Evolutionary conservation across 2,797 vertebrate species (phyloP).

Genomic region (Lepidocolaptes lacrymiger): DNA sequence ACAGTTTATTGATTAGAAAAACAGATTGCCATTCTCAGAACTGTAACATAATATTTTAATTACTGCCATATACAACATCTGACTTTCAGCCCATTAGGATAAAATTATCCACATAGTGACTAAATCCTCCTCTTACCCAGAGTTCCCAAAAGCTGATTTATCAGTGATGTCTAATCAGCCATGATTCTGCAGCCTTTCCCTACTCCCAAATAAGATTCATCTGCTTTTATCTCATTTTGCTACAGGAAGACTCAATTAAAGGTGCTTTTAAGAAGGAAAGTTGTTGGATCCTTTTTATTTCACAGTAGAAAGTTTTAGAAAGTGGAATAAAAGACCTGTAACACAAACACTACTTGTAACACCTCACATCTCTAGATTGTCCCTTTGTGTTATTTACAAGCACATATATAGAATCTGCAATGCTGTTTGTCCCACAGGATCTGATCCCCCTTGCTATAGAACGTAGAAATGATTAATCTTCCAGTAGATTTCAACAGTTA

Average conservation of each 20-base stretch:
- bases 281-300: background rate
- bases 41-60: constrained; percentile 70
- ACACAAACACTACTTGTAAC: background rate
- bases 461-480: background rate
- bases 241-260: accelerated
- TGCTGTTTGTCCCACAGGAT: background rate
- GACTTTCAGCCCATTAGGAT: constrained; percentile 49
- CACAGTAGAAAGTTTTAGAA: background rate
- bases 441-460: background rate
- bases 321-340: background rate
- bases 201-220: background rate
- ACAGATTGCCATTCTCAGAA: constrained; percentile 51
- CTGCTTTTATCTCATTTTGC: background rate
- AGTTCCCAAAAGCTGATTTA: background rate
- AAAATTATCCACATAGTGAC: constrained; percentile 4
- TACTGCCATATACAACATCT: constrained; percentile 37
- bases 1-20: constrained; percentile 72
- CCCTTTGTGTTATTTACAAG: background rate
- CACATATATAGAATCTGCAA: background rate
- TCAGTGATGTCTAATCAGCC: background rate
- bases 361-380: background rate
- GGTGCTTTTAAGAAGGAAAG: background rate
- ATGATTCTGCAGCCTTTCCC: background rate
- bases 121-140: background rate
- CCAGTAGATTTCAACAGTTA: background rate